These are phyloP conservation scores for Nyleta sp. DNA, from an alignment of 2,888 invertebrate species.

Conservation along the genomic window DNA sequence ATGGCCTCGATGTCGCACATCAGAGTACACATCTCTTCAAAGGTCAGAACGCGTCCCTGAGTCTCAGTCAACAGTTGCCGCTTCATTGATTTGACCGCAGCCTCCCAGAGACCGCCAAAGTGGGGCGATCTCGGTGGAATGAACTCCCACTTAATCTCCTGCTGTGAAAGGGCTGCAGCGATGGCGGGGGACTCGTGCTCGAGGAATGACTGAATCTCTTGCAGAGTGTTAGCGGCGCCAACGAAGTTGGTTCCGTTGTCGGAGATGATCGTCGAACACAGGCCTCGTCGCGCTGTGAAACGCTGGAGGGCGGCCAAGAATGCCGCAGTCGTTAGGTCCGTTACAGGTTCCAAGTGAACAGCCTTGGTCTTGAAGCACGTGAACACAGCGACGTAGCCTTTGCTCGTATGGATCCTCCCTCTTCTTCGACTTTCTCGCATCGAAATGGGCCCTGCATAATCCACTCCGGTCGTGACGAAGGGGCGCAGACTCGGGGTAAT, in stretches of 20 bases:
- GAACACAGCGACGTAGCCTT: slow-evolving; percentile 1
- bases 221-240: background rate
- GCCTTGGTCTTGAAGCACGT: background rate
- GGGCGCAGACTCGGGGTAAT: slow-evolving; percentile 3
- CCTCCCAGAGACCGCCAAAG: slow-evolving; percentile 8
- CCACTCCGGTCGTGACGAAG: background rate
- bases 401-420: background rate
- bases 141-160: background rate
- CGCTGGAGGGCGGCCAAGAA: slow-evolving; percentile 16
- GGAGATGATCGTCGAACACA: slow-evolving; percentile 7
- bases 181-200: background rate
- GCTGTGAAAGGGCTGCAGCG: background rate
- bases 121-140: background rate
- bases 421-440: background rate
- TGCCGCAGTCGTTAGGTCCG: background rate
- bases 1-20: background rate
- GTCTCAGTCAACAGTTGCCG: background rate
- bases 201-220: slow-evolving; percentile 6
- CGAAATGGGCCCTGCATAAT: background rate
- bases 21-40: background rate
- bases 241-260: slow-evolving; percentile 21
- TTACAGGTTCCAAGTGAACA: background rate
- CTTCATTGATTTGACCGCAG: slow-evolving; percentile 1
- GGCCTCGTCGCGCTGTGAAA: slow-evolving; percentile 10
- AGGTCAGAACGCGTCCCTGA: background rate